These are phyloP conservation scores for Drosophila parabipectinata DNA, from an alignment of 1,140 invertebrate species.

Conservation along the genomic window DNA sequence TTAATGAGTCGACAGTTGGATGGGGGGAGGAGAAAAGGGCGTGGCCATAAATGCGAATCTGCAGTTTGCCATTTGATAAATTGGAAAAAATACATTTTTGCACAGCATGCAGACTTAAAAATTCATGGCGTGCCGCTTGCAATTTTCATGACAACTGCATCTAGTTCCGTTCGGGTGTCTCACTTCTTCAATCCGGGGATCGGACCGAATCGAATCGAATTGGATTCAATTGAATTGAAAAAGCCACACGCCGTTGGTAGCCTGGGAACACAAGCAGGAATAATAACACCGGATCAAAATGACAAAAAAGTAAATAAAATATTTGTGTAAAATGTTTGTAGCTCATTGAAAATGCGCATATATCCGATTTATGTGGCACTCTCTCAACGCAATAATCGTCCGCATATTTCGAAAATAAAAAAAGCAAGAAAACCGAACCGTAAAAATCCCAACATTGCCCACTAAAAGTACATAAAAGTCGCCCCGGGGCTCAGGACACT, in stretches of 20 bases:
- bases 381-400: conserved; percentile 50
- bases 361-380: conserved; percentile 61
- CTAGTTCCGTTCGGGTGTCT: conserved; percentile 23
- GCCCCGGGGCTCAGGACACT: not conserved
- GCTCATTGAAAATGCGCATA: conserved; percentile 61
- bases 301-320: conserved; percentile 39
- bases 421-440: conserved; percentile 23
- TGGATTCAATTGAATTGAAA: conserved; percentile 9
- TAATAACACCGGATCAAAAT: conserved; percentile 27
- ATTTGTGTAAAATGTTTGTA: conserved; percentile 50
- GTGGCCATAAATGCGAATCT: conserved; percentile 31
- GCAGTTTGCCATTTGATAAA: conserved; percentile 46
- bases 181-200: conserved; percentile 20
- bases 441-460: conserved; percentile 24
- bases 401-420: conserved; percentile 47
- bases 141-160: conserved; percentile 59
- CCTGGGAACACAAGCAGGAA: conserved; percentile 1
- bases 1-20: conserved; percentile 53
- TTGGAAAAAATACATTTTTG: conserved; percentile 62
- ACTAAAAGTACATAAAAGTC: conserved; percentile 47
- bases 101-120: conserved; percentile 43
- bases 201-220: conserved; percentile 10
- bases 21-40: not conserved
- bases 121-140: conserved; percentile 55
- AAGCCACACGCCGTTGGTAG: not conserved